phyloP scores from a whole-genome alignment of 1,140 invertebrate genomes.

The Ceratosolen fusciceps region DNA sequence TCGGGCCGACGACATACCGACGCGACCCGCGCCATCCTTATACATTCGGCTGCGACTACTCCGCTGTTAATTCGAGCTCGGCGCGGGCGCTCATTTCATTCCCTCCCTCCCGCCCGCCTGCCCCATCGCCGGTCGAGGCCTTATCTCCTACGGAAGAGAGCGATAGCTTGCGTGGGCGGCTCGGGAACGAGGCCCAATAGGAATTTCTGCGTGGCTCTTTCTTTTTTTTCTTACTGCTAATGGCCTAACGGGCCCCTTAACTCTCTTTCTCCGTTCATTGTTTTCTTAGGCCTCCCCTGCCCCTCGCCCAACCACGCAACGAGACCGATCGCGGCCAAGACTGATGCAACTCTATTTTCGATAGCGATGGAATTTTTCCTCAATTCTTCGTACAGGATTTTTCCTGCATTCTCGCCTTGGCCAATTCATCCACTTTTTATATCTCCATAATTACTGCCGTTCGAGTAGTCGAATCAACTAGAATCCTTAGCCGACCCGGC shows the following conservation, averaged over 20 bases:
- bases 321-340: too few species aligned
- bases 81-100: too few species aligned
- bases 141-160: neutral
- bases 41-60: too few species aligned
- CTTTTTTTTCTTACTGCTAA: neutral
- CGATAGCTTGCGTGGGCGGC: constrained; percentile 26
- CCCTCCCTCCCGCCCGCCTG: too few species aligned
- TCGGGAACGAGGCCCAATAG: neutral
- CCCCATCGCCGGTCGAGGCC: constrained; percentile 8
- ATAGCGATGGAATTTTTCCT: neutral
- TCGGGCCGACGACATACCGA: too few species aligned
- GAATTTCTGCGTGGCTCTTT: constrained; percentile 4
- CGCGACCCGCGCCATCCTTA: too few species aligned
- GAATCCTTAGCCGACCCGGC: too few species aligned
- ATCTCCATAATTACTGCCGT: too few species aligned
- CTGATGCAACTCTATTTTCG: neutral
- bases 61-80: neutral
- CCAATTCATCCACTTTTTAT: too few species aligned
- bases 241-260: neutral
- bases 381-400: neutral
- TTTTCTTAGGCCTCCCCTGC: neutral
- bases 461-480: too few species aligned
- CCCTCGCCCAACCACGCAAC: neutral
- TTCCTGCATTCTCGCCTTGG: too few species aligned
- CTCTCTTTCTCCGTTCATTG: neutral